Conservation (phyloP, 2,797 vertebrate species). For the Hyperoplus immaculatus region DNA sequence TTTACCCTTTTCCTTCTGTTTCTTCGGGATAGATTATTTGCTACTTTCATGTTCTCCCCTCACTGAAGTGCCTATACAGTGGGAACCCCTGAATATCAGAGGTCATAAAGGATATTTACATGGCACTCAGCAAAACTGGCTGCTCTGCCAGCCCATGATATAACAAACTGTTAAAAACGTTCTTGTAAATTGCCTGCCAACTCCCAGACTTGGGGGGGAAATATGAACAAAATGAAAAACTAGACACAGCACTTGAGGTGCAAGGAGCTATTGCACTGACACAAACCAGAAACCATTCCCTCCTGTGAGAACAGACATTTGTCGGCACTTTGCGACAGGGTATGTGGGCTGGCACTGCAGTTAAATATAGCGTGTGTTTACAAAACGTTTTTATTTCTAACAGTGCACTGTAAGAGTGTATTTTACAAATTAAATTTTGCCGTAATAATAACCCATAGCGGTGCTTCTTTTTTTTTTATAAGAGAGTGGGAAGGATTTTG, state of each 20-base stretch:
- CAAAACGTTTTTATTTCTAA: constrained; percentile 49
- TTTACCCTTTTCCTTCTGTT: constrained; percentile 15
- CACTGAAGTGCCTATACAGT: constrained; percentile 39
- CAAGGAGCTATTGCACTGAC: constrained; percentile 60
- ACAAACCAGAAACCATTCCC: constrained; percentile 65
- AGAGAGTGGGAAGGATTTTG: constrained; percentile 39
- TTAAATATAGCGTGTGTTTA: constrained; percentile 72
- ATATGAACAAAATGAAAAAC: constrained; percentile 69
- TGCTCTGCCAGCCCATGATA: constrained; percentile 70
- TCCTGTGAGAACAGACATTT: constrained; percentile 49
- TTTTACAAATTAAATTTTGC: constrained; percentile 23
- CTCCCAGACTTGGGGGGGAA: constrained; percentile 49
- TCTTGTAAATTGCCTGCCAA: constrained; percentile 72
- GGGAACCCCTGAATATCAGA: constrained; percentile 45
- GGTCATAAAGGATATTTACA: constrained; percentile 70
- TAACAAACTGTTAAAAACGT: constrained; percentile 74
- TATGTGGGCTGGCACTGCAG: constrained; percentile 33
- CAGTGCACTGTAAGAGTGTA: constrained; percentile 19
- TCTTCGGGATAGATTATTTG: constrained; percentile 36
- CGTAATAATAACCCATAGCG: constrained; percentile 27
- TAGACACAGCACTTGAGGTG: constrained; percentile 61
- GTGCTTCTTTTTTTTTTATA: constrained; percentile 45
- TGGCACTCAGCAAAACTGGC: constrained; percentile 66
- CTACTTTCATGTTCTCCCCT: constrained; percentile 41
- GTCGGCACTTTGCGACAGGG: constrained; percentile 39